Conservation (phyloP, 1,140 invertebrate genomes). For the Caerostris extrusa region DNA sequence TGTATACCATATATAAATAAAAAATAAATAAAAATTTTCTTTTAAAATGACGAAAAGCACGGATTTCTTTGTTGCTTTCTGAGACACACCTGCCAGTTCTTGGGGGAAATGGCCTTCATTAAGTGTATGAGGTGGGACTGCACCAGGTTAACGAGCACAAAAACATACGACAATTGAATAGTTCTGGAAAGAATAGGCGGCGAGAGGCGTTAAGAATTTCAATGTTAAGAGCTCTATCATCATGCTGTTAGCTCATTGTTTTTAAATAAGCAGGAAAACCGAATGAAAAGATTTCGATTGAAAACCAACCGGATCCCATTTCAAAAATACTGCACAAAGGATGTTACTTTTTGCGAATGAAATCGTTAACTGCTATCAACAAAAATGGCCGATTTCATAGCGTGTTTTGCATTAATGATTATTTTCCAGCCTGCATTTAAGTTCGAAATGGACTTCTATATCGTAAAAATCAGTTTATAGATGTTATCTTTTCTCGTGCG, state of each 20-base stretch:
- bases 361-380: neutral
- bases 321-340: constrained; percentile 4
- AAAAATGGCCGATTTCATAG: neutral
- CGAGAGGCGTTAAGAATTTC: constrained; percentile 21
- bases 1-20: no score
- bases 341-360: neutral
- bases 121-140: constrained; percentile 6
- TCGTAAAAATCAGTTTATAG: no score
- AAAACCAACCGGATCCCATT: constrained; percentile 20
- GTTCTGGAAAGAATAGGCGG: neutral
- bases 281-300: constrained; percentile 26
- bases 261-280: constrained; percentile 19
- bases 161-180: constrained; percentile 28
- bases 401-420: neutral
- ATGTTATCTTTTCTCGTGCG: no score
- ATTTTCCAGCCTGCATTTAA: neutral
- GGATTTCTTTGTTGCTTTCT: neutral
- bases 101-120: neutral
- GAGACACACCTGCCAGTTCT: neutral
- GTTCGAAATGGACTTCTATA: neutral
- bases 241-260: constrained; percentile 20
- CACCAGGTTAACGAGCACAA: neutral
- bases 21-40: no score
- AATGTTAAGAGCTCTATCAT: constrained; percentile 28
- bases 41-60: neutral